Conservation (phyloP, 2,797 vertebrate genomes). For the Lerista edwardsae region DNA sequence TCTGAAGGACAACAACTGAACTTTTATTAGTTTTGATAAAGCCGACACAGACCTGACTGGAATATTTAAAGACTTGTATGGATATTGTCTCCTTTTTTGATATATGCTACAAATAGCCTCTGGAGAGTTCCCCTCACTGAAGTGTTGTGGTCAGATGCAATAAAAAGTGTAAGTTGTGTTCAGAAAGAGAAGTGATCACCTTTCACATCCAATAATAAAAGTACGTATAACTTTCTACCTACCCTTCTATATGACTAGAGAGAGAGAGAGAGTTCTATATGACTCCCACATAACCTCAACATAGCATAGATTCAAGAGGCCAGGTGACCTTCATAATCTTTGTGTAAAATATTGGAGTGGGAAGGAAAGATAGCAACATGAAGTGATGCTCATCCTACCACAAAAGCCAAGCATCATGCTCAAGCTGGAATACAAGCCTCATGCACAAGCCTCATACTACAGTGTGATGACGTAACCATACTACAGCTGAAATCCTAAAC, state of each 20-base stretch:
- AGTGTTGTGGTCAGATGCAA: not conserved
- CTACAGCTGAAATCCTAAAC: too few species aligned
- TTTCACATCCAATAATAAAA: not conserved
- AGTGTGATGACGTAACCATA: not conserved
- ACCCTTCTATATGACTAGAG: too few species aligned
- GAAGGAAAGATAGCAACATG: conserved; percentile 38
- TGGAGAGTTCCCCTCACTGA: not conserved
- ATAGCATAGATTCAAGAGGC: conserved; percentile 61
- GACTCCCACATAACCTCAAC: too few species aligned
- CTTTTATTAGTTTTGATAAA: conserved; percentile 47
- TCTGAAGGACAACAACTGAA: conserved; percentile 49
- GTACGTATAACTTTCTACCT: not conserved
- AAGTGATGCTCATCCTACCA: conserved; percentile 35
- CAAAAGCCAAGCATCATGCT: conserved; percentile 52
- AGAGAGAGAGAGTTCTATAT: too few species aligned
- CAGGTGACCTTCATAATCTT: not conserved
- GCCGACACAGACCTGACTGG: conserved; percentile 50
- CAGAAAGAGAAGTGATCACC: not conserved
- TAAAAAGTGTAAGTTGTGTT: conserved; percentile 1
- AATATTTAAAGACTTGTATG: not conserved
- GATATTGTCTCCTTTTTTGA: not conserved
- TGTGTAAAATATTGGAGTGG: not conserved
- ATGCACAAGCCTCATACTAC: not conserved
- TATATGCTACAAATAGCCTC: not conserved
- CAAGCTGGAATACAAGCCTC: conserved; percentile 34